Conservation (phyloP, 1,140 invertebrate species). For the Caligus rogercresseyi region DNA sequence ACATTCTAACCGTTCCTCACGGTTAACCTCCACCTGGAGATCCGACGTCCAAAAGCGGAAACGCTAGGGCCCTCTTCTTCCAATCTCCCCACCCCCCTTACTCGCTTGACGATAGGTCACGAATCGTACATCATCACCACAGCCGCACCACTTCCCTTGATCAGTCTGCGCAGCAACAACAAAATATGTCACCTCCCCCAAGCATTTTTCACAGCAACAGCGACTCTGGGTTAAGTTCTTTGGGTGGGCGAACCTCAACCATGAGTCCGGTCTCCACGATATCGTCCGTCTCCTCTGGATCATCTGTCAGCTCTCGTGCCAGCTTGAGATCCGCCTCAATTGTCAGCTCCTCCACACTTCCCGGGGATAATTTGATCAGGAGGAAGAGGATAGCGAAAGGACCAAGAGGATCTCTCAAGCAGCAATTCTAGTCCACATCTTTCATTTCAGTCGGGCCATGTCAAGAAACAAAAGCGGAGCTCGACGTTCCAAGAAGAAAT, state of each 20-base stretch:
- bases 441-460: too few relatives aligned
- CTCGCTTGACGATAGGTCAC: not conserved
- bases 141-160: not conserved
- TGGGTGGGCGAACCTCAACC: slow-evolving; percentile 14
- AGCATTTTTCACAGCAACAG: slow-evolving; percentile 13
- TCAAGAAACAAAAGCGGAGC: not conserved
- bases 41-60: not conserved
- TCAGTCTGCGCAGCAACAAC: too few relatives aligned
- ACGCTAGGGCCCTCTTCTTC: not conserved
- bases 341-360: slow-evolving; percentile 12
- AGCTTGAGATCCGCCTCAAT: slow-evolving; percentile 15
- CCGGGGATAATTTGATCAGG: slow-evolving; percentile 6
- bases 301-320: not conserved
- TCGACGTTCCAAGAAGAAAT: not conserved
- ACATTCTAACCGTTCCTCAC: not conserved
- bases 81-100: not conserved
- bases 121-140: not conserved
- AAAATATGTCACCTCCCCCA: not conserved
- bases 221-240: slow-evolving; percentile 12
- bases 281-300: slow-evolving; percentile 1
- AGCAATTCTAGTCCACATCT: not conserved
- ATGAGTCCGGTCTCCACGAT: slow-evolving; percentile 18
- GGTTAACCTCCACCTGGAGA: not conserved
- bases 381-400: not conserved
- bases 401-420: not conserved